Evolutionary conservation across 2,888 invertebrate species (phyloP), one percentile per base, ranked within the genome.

Genomic region (Habroteleia sp.): DNA sequence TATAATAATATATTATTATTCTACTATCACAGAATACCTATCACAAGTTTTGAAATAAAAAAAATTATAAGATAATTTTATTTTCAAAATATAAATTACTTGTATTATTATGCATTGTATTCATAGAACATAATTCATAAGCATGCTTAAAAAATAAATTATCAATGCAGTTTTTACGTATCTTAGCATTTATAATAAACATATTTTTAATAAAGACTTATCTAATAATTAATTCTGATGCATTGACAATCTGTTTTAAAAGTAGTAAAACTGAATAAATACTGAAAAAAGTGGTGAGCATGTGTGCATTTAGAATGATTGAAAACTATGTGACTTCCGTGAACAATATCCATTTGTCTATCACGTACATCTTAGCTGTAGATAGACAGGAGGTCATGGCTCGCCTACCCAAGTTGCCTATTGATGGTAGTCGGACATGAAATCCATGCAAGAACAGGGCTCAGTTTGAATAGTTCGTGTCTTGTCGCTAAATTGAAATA

Each of bases 341-440:
- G 50, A 42, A 37, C 72, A 73, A 68, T 81, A 84, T 85, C 84
- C 85, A 84, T 79, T 85, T 84, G 83, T 83, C 80, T 79, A 77
- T 85, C 85, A 83, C 84, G 83, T 85, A 82, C 66, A 62, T 68
- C 54, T 74, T 83, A 79, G 35, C 82, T 84, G 46, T 81, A 82
- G 83, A 86, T 84, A 84, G 84, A 20, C 83, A 83, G 74, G 83
- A 80, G 82, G 81, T 83, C 83, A 80, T 78, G 77, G 76, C 79
- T 78, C 77, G 77, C 74, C 74, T 66, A 68, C 66, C 71, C 66
- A 78, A 63, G 76, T 62, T 83, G 81, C 71, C 80, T 84, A 82
- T 82, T 79, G 77, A 83, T 80, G 81, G 76, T 63, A 75, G 60
- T 54, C 60, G 68, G 50, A 74, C 79, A 77, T 76, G 81, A 76